Evolutionary conservation across 2,113 vertebrate species (phyloP).

Genomic region (Salminus brasiliensis): DNA sequence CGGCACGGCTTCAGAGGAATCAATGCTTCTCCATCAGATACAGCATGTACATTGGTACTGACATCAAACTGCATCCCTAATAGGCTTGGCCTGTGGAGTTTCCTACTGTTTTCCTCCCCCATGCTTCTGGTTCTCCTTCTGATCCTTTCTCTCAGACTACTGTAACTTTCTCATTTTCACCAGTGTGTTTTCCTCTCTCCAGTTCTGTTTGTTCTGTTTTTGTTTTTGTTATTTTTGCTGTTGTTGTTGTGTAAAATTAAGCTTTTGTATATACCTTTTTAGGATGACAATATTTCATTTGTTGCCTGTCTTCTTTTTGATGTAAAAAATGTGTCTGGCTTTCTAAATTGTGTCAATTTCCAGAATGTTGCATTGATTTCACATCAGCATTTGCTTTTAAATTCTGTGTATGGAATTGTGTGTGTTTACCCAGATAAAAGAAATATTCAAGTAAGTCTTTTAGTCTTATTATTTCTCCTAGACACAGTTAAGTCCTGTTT

Average conservation of each 20-base stretch:
- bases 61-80: conserved; percentile 45
- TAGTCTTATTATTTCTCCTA: no score
- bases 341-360: no score
- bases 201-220: not conserved
- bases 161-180: not conserved
- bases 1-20: conserved; percentile 26
- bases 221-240: no score
- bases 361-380: no score
- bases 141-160: not conserved
- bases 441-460: no score
- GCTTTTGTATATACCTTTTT: not conserved
- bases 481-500: no score
- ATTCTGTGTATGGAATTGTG: no score
- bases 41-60: conserved; percentile 20
- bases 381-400: no score
- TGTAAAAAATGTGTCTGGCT: no score
- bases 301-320: no score
- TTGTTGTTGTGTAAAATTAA: not conserved
- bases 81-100: conserved; percentile 4
- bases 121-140: not conserved
- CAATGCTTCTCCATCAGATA: conserved; percentile 14
- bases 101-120: conserved; percentile 11
- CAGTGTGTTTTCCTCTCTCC: not conserved
- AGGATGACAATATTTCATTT: no score
- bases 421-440: no score